A percentile compares a stretch with the other conserved stretches of the same genome.
Evolutionary conservation across 2,797 vertebrate species (phyloP).

Genomic region (Hypotaenidia philippensis): DNA sequence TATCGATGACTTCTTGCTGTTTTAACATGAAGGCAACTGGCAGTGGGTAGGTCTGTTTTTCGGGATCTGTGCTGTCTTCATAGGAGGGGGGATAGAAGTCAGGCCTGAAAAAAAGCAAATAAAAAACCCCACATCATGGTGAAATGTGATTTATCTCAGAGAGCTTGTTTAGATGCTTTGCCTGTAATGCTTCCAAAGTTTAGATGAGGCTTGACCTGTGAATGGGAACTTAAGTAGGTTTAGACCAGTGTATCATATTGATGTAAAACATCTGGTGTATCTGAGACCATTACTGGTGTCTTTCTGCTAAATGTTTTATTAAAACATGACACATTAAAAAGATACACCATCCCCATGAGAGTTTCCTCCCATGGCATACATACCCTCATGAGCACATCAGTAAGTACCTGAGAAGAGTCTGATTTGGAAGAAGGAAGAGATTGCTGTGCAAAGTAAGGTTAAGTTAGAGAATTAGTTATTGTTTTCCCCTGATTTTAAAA

Average conservation of each 20-base stretch:
- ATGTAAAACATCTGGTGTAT: not conserved
- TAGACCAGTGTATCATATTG: not conserved
- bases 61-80: conserved; percentile 77
- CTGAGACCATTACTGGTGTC: not conserved
- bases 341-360: not conserved
- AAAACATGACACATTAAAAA: not conserved
- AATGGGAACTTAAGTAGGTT: not conserved
- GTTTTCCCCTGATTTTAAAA: not conserved
- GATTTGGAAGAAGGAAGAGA: not conserved
- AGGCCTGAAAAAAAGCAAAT: conserved; percentile 76
- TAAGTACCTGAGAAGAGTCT: not conserved
- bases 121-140: not conserved
- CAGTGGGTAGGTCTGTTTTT: conserved; percentile 2
- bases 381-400: not conserved
- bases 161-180: not conserved
- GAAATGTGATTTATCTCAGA: not conserved
- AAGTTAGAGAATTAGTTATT: not conserved
- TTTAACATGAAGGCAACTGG: not conserved
- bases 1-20: not conserved
- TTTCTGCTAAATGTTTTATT: not conserved
- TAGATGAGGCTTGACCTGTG: not conserved
- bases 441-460: not conserved
- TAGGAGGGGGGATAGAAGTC: conserved; percentile 86
- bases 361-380: not conserved
- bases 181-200: not conserved